Evolutionary conservation across 2,797 vertebrate genomes (phyloP).

Genomic region (Neosilurus mollespiculum): DNA sequence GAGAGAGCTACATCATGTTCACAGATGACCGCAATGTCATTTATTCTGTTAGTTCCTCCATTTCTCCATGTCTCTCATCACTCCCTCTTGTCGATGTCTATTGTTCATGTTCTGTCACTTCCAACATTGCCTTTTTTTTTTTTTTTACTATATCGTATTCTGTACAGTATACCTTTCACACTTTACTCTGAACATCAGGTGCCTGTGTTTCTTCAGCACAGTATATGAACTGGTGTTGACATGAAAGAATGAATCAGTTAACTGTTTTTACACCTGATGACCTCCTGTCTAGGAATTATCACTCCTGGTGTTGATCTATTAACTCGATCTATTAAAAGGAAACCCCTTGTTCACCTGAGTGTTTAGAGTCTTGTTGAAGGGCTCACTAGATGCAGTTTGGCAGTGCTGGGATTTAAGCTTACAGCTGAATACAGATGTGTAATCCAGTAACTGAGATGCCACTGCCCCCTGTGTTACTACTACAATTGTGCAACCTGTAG

Average conservation of each 20-base stretch:
- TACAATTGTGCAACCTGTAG: background rate
- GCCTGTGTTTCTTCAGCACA: background rate
- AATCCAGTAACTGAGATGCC: background rate
- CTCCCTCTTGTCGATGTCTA: background rate
- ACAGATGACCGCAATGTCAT: background rate
- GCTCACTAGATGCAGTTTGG: background rate
- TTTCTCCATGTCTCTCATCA: constrained; percentile 14
- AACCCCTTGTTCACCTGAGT: background rate
- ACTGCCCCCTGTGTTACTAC: background rate
- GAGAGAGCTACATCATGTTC: background rate
- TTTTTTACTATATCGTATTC: background rate
- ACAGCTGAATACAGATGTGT: constrained; percentile 11
- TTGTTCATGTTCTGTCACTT: background rate
- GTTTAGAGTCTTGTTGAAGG: background rate
- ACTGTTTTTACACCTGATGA: background rate
- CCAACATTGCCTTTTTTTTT: background rate
- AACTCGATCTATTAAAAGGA: background rate
- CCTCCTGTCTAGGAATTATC: background rate
- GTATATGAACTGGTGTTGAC: constrained; percentile 11
- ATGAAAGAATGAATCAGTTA: background rate
- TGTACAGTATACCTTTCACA: background rate
- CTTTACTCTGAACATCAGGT: background rate
- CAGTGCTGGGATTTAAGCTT: background rate
- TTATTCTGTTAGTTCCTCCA: background rate
- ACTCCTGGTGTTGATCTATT: background rate